Conservation (phyloP, 35 echinoderm and acorn worm species). For the Amphiura filiformis region DNA sequence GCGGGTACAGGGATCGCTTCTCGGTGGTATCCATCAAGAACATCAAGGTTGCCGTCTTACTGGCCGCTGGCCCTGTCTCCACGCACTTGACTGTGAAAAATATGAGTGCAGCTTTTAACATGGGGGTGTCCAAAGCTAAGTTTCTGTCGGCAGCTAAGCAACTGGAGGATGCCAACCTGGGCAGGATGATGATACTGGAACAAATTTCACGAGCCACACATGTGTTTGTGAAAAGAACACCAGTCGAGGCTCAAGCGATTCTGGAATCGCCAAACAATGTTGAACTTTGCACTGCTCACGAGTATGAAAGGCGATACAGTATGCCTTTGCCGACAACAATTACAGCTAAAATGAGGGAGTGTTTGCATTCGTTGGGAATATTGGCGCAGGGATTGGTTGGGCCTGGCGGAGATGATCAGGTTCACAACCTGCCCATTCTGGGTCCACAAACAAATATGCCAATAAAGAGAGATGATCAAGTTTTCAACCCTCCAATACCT, state of each 20-base stretch:
- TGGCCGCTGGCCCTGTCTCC: not conserved
- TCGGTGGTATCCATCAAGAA: not conserved
- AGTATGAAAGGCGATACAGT: not conserved
- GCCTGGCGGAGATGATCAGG: too few species aligned
- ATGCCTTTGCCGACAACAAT: not conserved
- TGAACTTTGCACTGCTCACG: not conserved
- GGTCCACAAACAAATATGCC: too few species aligned
- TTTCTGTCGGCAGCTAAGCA: not conserved
- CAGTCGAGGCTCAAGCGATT: not conserved
- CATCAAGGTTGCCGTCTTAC: not conserved
- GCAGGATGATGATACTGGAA: not conserved
- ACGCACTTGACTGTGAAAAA: not conserved
- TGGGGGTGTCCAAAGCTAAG: not conserved
- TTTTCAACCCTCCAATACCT: too few species aligned
- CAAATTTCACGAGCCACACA: not conserved
- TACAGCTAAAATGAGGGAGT: not conserved
- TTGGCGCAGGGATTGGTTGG: not conserved
- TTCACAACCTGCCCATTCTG: too few species aligned
- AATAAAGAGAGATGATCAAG: too few species aligned
- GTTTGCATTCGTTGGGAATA: not conserved
- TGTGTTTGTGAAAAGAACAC: not conserved
- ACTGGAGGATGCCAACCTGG: not conserved
- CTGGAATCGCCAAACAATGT: not conserved
- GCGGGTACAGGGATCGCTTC: not conserved
- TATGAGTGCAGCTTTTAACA: not conserved